These are phyloP conservation scores for Tursiops truncatus DNA, from an alignment of 2,113 vertebrate genomes.

Conservation along the genomic window DNA sequence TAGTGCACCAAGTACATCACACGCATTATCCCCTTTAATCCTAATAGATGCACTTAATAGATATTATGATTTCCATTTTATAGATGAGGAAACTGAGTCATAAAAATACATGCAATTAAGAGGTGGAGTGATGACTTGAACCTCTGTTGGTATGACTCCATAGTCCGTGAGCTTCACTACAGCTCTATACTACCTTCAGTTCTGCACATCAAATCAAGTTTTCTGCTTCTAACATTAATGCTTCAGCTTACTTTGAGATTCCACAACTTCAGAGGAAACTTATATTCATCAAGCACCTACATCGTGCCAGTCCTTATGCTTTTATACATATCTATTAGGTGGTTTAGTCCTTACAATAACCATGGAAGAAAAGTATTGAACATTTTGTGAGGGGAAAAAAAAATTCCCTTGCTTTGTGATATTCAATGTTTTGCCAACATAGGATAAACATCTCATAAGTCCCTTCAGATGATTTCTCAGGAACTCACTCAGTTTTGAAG, in stretches of 20 bases:
- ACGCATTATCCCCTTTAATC: not conserved
- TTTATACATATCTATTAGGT: not conserved
- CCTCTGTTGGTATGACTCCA: not conserved
- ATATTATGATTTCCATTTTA: not conserved
- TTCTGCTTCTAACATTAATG: not conserved
- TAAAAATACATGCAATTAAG: not conserved
- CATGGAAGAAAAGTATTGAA: not conserved
- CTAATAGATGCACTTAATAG: not conserved
- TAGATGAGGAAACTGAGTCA: not conserved
- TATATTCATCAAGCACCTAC: not conserved
- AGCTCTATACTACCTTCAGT: not conserved
- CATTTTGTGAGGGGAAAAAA: not conserved
- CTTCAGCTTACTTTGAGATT: not conserved
- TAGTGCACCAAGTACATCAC: not conserved
- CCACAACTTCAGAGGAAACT: not conserved
- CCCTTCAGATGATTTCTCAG: not conserved
- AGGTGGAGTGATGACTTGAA: not conserved
- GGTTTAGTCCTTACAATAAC: not conserved
- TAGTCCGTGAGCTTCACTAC: not conserved
- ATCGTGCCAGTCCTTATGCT: not conserved
- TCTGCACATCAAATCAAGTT: not conserved
- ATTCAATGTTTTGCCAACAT: not conserved
- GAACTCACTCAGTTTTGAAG: not conserved
- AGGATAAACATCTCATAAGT: not conserved
- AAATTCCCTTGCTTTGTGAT: not conserved